Percentiles rank a stretch among this genome's conserved stretches.
Conservation (phyloP, 2,797 vertebrate genomes). For the Ceryle rudis region DNA sequence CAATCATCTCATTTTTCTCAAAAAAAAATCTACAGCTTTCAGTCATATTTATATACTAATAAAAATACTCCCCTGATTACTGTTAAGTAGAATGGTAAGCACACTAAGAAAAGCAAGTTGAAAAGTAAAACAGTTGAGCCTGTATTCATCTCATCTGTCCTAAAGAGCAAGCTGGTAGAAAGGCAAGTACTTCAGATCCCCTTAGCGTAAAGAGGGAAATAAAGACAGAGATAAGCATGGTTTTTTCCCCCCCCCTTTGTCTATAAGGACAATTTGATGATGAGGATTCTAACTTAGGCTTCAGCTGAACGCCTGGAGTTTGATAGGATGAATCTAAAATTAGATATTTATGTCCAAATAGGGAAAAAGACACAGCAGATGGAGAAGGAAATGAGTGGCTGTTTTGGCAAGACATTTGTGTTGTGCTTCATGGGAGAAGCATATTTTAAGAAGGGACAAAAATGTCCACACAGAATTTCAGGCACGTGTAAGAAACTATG, state of each 20-base stretch:
- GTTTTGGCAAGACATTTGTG: neutral
- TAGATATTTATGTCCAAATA: neutral
- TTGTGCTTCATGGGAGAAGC: neutral
- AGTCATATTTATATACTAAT: neutral
- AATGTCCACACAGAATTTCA: neutral
- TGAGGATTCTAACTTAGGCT: neutral
- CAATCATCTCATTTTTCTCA: neutral
- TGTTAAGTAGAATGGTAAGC: neutral
- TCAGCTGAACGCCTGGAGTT: neutral
- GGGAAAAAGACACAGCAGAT: neutral
- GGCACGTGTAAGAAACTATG: neutral
- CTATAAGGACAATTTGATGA: neutral
- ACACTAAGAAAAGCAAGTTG: neutral
- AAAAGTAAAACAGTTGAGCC: neutral
- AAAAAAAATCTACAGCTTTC: neutral
- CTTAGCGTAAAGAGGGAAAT: neutral
- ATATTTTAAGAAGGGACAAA: conserved; percentile 14
- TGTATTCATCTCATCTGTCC: neutral
- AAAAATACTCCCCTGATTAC: neutral
- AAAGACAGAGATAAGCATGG: rapidly evolving
- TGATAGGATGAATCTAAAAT: conserved; percentile 15
- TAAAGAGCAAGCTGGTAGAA: neutral
- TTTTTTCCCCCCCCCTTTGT: neutral
- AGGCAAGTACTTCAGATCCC: neutral
- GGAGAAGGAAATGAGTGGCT: neutral